A percentile compares a stretch with the other conserved stretches of the same genome.
phyloP scores from a whole-genome alignment of 2,113 vertebrate species.

The Crocuta crocuta region DNA sequence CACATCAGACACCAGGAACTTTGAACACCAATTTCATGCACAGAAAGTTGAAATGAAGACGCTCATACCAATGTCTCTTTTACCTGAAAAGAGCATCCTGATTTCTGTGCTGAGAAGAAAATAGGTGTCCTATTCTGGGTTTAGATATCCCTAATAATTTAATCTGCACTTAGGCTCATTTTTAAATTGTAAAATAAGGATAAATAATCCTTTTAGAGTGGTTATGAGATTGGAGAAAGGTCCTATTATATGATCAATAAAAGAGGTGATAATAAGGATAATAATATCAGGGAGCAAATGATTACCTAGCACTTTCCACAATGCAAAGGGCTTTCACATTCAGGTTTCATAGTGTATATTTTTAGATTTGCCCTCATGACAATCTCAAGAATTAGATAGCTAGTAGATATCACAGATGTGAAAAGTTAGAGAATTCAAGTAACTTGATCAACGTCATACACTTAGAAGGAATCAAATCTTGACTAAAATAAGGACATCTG shows the following conservation, averaged over 20 bases:
- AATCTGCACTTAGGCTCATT: background rate
- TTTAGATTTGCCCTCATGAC: background rate
- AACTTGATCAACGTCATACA: background rate
- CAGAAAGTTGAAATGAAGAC: conserved; percentile 48
- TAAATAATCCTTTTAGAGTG: background rate
- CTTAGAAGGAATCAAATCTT: background rate
- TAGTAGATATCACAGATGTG: background rate
- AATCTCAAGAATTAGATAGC: background rate
- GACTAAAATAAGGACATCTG: background rate
- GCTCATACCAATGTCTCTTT: background rate
- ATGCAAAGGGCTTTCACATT: background rate
- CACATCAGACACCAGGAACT: conserved; percentile 38
- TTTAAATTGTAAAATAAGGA: conserved; percentile 9
- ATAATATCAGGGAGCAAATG: background rate
- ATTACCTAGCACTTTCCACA: background rate
- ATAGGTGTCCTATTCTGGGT: background rate
- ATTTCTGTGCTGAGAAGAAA: conserved; percentile 40
- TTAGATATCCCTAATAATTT: conserved; percentile 9
- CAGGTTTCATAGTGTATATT: background rate
- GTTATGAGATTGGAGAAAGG: background rate
- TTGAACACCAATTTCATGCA: conserved; percentile 42
- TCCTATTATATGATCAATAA: background rate
- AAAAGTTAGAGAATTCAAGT: background rate
- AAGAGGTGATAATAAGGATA: background rate
- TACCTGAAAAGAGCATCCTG: conserved; percentile 25